These are phyloP conservation scores for Dendronephthya gigantea DNA, from an alignment of 64 coral and sea anemone species.

Conservation along the genomic window DNA sequence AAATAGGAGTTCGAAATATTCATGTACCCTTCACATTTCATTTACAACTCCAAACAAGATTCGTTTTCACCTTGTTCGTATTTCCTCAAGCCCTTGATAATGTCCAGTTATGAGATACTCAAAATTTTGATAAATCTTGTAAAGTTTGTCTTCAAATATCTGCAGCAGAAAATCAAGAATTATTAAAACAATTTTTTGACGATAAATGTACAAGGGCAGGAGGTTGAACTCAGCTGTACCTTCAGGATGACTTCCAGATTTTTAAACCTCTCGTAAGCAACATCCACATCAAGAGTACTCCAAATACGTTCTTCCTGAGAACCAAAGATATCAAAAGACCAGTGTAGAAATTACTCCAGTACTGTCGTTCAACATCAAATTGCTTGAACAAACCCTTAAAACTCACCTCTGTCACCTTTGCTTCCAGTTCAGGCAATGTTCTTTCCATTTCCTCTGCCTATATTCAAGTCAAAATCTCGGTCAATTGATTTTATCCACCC, in stretches of 20 bases:
- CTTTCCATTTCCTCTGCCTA: background rate
- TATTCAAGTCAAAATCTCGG: background rate
- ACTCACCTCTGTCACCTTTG: background rate
- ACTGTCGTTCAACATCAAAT: too few relatives aligned
- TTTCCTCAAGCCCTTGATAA: conserved; percentile 45
- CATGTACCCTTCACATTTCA: too few relatives aligned
- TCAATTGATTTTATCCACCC: background rate
- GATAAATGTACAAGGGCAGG: too few relatives aligned
- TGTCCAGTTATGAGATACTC: conserved; percentile 60
- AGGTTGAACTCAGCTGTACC: background rate
- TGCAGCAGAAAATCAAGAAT: conserved; percentile 13
- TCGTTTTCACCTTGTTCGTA: conserved; percentile 47
- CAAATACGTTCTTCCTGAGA: background rate
- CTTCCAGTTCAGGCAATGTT: background rate
- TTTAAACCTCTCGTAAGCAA: background rate
- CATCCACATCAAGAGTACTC: background rate
- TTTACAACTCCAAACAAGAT: too few relatives aligned
- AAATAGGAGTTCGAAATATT: background rate
- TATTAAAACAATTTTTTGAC: background rate
- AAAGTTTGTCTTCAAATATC: conserved; percentile 93
- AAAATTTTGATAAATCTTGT: conserved; percentile 75
- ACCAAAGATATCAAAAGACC: background rate
- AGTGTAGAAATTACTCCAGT: background rate
- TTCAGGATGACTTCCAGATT: background rate
- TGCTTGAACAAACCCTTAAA: background rate